These are phyloP conservation scores for Anhinga anhinga DNA, from an alignment of 2,113 vertebrate species.

Conservation along the genomic window DNA sequence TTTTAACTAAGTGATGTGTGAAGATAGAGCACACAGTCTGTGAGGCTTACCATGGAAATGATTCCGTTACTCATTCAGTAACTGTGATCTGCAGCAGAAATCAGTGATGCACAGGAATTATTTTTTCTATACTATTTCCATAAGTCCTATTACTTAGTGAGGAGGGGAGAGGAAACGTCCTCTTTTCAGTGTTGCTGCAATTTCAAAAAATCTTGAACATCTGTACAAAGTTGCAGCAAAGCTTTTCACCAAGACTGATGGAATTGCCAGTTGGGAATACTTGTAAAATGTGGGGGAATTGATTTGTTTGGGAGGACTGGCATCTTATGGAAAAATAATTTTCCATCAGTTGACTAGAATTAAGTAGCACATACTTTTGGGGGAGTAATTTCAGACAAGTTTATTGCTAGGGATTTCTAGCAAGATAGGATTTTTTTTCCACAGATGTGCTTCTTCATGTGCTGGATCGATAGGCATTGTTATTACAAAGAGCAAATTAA, in stretches of 20 bases:
- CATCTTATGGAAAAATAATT: background rate
- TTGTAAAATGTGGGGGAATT: background rate
- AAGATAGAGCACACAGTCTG: background rate
- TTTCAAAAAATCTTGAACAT: background rate
- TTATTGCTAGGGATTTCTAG: conserved; percentile 51
- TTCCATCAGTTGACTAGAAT: conserved; percentile 17
- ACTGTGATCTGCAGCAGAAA: background rate
- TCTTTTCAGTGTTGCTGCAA: background rate
- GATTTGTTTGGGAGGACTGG: background rate
- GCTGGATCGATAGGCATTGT: conserved; percentile 24
- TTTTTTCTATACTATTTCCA: background rate
- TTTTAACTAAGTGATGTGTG: background rate
- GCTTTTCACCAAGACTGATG: background rate
- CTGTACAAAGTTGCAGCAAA: background rate
- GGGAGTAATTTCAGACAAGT: conserved; percentile 31
- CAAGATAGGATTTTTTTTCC: conserved; percentile 38
- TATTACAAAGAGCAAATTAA: conserved; percentile 56
- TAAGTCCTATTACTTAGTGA: background rate
- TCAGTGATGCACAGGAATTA: background rate
- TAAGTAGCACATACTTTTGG: background rate
- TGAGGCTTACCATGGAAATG: background rate
- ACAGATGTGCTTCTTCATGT: conserved; percentile 28
- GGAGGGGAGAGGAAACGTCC: background rate
- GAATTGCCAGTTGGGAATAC: background rate
- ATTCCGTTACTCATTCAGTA: background rate